Percentiles rank a stretch among this genome's conserved stretches.
Evolutionary conservation across 2,113 vertebrate species (phyloP).

Genomic region (Seriola aureovittata): DNA sequence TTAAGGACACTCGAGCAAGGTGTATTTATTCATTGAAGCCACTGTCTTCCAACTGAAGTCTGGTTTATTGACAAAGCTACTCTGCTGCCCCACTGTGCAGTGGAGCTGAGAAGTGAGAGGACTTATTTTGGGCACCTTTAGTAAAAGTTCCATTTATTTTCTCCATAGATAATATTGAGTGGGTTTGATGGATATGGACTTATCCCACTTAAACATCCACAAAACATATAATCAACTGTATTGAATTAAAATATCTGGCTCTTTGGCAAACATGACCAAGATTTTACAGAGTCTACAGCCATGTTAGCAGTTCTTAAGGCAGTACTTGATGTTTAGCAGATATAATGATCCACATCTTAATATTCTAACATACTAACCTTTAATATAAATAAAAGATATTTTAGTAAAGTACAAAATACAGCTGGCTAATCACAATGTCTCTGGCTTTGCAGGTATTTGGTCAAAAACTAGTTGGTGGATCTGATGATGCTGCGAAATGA

Average conservation of each 20-base stretch:
- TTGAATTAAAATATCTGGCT: neutral
- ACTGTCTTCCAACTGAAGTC: neutral
- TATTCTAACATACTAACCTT: too few species aligned
- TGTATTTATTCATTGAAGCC: neutral
- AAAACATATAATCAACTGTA: neutral
- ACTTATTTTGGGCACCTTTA: neutral
- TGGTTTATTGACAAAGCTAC: neutral
- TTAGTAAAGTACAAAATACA: too few species aligned
- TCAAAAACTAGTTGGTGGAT: neutral
- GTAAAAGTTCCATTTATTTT: neutral
- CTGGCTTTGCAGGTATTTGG: too few species aligned
- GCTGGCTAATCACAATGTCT: too few species aligned
- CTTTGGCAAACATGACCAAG: neutral
- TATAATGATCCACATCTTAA: too few species aligned
- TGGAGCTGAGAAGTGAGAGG: neutral
- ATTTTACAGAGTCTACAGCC: neutral
- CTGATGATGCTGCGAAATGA: neutral
- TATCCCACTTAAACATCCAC: too few species aligned
- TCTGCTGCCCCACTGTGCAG: neutral
- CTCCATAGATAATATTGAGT: neutral
- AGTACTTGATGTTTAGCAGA: too few species aligned
- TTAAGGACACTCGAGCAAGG: neutral
- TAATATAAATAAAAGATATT: too few species aligned
- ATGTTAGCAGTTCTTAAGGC: neutral
- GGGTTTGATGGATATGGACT: too few species aligned